phyloP scores from a whole-genome alignment of 2,113 vertebrate genomes.

The Gadus macrocephalus region DNA sequence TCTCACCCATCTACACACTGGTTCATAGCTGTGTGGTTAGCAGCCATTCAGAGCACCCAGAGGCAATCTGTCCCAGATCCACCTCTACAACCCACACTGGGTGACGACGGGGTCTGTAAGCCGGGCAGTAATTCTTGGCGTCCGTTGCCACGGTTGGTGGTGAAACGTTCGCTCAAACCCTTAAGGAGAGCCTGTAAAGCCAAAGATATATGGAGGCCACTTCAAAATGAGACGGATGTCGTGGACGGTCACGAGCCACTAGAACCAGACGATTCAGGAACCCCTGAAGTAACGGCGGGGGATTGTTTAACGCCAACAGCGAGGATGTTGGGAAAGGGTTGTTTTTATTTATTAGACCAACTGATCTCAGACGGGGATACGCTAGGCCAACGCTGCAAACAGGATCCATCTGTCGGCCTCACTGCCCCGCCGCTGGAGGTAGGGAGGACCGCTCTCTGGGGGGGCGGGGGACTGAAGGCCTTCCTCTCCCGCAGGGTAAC shows the following conservation, averaged over 20 bases:
- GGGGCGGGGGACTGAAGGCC: slow-evolving; percentile 3
- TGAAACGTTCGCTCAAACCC: background rate
- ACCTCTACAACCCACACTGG: slow-evolving; percentile 3
- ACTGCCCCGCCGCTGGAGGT: slow-evolving; percentile 12
- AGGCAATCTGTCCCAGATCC: background rate
- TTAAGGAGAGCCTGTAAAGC: background rate
- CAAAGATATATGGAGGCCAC: too few relatives aligned
- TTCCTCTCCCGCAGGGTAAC: slow-evolving; percentile 2
- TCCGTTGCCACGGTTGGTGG: background rate
- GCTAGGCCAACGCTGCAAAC: slow-evolving; percentile 6
- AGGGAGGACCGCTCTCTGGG: background rate
- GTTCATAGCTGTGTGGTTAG: too few relatives aligned
- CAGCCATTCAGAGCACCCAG: background rate
- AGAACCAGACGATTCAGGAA: too few relatives aligned
- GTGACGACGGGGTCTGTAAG: background rate
- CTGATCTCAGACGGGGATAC: too few relatives aligned
- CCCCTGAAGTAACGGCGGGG: too few relatives aligned
- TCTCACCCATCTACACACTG: too few relatives aligned
- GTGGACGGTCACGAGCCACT: too few relatives aligned
- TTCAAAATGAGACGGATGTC: too few relatives aligned
- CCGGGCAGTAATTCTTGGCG: background rate
- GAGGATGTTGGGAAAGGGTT: too few relatives aligned
- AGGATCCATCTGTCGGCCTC: slow-evolving; percentile 33
- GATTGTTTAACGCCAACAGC: too few relatives aligned
- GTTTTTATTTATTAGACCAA: too few relatives aligned